phyloP scores from a whole-genome alignment of 2,113 vertebrate genomes.

The Pluvianellus socialis region DNA sequence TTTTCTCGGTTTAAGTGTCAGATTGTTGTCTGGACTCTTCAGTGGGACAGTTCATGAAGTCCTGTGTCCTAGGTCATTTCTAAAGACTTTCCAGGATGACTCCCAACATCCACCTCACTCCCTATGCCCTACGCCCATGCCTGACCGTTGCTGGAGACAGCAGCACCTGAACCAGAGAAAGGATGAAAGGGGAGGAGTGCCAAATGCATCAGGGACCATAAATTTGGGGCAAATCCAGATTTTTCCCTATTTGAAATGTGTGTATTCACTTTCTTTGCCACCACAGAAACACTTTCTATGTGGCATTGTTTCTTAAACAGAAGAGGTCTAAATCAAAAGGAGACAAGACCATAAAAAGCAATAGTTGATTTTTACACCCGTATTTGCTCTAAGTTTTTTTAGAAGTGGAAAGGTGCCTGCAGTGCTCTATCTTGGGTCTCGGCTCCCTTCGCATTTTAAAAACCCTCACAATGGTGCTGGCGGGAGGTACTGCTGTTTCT shows the following conservation, averaged over 20 bases:
- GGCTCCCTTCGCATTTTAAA: constrained; percentile 23
- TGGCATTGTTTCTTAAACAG: not conserved
- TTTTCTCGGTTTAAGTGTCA: not conserved
- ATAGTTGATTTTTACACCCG: not conserved
- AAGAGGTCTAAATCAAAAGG: not conserved
- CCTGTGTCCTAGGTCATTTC: not conserved
- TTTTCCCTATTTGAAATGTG: not conserved
- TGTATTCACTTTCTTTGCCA: not conserved
- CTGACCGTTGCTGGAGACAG: not conserved
- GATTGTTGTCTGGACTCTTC: not conserved
- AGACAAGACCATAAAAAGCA: constrained; percentile 18
- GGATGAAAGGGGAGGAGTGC: not conserved
- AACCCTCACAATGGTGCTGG: not conserved
- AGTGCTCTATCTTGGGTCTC: not conserved
- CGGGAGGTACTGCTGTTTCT: not conserved
- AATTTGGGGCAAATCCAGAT: not conserved
- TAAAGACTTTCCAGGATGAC: not conserved
- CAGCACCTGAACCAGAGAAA: not conserved
- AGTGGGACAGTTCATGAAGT: not conserved
- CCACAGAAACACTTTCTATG: not conserved
- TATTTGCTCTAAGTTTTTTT: constrained; percentile 4
- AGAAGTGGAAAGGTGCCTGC: constrained; percentile 33
- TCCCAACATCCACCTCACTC: not conserved
- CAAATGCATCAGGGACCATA: not conserved
- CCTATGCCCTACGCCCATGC: not conserved